Percentiles rank a stretch among this genome's conserved stretches.
phyloP scores from a whole-genome alignment of 1,140 invertebrate genomes.

The Steinernema khuongi region DNA sequence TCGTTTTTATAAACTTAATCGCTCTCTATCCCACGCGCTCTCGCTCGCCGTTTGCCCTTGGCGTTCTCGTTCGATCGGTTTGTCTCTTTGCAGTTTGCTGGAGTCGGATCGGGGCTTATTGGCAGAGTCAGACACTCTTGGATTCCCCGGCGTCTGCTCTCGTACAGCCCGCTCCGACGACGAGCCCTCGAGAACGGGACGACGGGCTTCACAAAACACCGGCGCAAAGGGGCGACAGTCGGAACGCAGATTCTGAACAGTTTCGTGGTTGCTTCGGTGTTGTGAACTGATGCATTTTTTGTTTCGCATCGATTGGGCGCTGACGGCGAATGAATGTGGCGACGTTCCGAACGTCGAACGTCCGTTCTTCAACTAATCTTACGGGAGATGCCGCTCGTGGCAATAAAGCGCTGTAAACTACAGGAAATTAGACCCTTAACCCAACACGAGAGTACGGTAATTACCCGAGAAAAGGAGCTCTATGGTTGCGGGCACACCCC shows the following conservation, averaged over 20 bases:
- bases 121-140: background rate
- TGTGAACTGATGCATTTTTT: conserved; percentile 17
- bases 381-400: background rate
- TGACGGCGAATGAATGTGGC: conserved; percentile 13
- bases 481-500: too few species aligned
- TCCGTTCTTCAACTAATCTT: background rate
- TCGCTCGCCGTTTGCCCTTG: conserved; percentile 1
- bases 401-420: background rate
- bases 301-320: conserved; percentile 14
- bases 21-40: background rate
- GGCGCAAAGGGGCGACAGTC: background rate
- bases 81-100: background rate
- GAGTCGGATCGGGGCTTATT: background rate
- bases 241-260: background rate
- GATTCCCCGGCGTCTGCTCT: background rate
- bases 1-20: conserved; percentile 4
- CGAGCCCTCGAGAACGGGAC: too few species aligned
- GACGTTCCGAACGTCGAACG: conserved; percentile 9
- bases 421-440: background rate
- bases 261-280: conserved; percentile 6
- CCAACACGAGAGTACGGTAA: too few species aligned
- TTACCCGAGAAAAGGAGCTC: too few species aligned
- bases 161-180: background rate
- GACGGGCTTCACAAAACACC: background rate
- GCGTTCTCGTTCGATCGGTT: background rate